Evolutionary conservation across 2,888 invertebrate species (phyloP).

Genomic region (Lottia scabra): DNA sequence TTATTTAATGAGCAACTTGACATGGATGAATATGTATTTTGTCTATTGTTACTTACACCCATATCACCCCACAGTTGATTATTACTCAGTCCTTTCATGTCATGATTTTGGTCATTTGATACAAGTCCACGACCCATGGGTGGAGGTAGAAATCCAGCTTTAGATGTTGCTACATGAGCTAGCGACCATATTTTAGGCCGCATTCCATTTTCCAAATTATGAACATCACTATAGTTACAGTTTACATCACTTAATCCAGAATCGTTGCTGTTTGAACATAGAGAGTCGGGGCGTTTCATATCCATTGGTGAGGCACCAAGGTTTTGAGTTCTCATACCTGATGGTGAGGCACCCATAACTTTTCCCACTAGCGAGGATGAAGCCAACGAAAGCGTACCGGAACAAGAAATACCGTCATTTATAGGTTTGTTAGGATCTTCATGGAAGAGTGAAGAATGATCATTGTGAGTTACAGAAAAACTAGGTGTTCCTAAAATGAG

Average conservation of each 20-base stretch:
- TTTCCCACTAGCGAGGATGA: constrained; percentile 10
- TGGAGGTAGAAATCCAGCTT: constrained; percentile 30
- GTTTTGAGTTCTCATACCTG: neutral
- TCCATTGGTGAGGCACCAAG: constrained; percentile 18
- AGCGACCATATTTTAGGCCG: constrained; percentile 65
- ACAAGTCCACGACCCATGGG: neutral
- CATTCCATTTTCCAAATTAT: constrained; percentile 27
- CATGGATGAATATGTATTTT: neutral
- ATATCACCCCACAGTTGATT: neutral
- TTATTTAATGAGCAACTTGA: constrained; percentile 3
- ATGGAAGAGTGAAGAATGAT: constrained; percentile 15
- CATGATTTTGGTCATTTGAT: neutral
- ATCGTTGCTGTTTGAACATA: constrained; percentile 61
- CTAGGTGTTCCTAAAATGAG: neutral
- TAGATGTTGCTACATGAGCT: constrained; percentile 64
- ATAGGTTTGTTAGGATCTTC: constrained; percentile 4
- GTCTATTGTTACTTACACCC: neutral
- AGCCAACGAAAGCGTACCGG: constrained; percentile 16
- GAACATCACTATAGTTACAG: constrained; percentile 43
- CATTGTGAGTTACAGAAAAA: neutral
- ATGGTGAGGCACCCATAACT: constrained; percentile 3
- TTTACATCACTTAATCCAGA: constrained; percentile 60
- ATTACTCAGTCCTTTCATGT: neutral
- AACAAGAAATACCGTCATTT: constrained; percentile 10
- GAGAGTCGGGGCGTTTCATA: constrained; percentile 51